These are phyloP conservation scores for Poeciliopsis presidionis DNA, from an alignment of 2,797 vertebrate genomes.

Conservation along the genomic window DNA sequence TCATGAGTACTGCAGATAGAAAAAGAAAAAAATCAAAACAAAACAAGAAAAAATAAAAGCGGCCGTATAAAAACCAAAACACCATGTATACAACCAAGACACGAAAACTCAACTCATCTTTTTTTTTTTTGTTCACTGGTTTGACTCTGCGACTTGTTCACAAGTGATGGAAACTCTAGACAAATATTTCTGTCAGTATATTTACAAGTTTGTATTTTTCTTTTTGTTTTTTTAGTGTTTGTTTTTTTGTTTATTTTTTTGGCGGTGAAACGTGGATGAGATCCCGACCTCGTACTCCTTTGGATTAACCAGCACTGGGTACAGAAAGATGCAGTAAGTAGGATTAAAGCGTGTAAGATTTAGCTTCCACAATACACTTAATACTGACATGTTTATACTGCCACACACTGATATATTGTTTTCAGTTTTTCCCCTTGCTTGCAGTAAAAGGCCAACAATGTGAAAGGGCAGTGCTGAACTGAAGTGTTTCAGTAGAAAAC, in stretches of 20 bases:
- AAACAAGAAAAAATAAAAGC: constrained; percentile 39
- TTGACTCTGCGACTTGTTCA: constrained; percentile 61
- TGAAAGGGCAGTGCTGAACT: constrained; percentile 41
- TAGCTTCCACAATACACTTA: constrained; percentile 33
- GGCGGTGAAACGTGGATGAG: constrained; percentile 36
- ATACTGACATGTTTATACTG: constrained; percentile 42
- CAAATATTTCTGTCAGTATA: constrained; percentile 60
- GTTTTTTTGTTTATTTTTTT: constrained; percentile 14
- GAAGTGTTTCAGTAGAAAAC: constrained; percentile 36
- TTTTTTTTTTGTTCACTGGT: constrained; percentile 63
- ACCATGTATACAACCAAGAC: constrained; percentile 63
- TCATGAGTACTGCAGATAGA: constrained; percentile 74
- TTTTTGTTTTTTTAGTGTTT: not conserved
- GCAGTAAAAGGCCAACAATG: constrained; percentile 43
- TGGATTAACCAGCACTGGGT: constrained; percentile 62
- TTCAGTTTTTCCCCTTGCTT: constrained; percentile 25
- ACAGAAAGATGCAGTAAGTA: constrained; percentile 42
- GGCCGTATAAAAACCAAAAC: constrained; percentile 67
- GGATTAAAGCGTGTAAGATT: constrained; percentile 28
- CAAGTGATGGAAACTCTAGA: constrained; percentile 55
- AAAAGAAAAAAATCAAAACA: constrained; percentile 22
- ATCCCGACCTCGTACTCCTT: constrained; percentile 51
- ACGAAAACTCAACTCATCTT: constrained; percentile 47
- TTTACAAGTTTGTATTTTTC: constrained; percentile 69
- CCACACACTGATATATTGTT: constrained; percentile 19